phyloP scores from a whole-genome alignment of 2,888 invertebrate species.

The Iphiclides podalirius region DNA sequence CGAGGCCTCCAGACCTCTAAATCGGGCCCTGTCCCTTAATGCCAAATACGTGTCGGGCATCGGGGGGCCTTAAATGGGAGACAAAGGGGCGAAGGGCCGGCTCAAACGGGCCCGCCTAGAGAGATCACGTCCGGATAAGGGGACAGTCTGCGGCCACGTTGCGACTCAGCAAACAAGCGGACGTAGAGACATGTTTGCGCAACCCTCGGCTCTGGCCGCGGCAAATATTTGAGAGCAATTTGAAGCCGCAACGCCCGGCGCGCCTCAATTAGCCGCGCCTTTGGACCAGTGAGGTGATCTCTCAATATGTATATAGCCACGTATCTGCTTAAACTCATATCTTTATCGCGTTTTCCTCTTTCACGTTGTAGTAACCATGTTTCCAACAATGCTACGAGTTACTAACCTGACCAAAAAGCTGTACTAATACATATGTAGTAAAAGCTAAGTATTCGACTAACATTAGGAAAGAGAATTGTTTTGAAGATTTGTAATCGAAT shows the following conservation, averaged over 20 bases:
- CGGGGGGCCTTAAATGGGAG: conserved; percentile 36
- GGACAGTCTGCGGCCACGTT: conserved; percentile 54
- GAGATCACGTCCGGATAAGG: conserved; percentile 59
- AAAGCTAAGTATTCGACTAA: too few relatives aligned
- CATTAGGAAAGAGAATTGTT: too few relatives aligned
- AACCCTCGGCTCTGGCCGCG: conserved; percentile 55
- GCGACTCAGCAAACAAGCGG: conserved; percentile 60
- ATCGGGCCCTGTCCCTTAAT: too few relatives aligned
- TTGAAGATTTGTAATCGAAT: too few relatives aligned
- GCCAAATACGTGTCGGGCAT: conserved; percentile 43
- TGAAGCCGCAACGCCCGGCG: conserved; percentile 65
- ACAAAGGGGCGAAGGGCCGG: conserved; percentile 40
- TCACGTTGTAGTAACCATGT: too few relatives aligned
- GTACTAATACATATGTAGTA: too few relatives aligned
- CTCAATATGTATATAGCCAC: neutral
- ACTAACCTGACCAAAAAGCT: too few relatives aligned
- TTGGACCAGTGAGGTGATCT: conserved; percentile 4
- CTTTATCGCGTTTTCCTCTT: too few relatives aligned
- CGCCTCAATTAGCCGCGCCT: conserved; percentile 51
- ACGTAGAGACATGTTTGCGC: conserved; percentile 54
- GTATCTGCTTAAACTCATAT: too few relatives aligned
- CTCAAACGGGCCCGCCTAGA: conserved; percentile 23
- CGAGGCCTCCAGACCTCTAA: too few relatives aligned
- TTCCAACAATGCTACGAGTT: too few relatives aligned
- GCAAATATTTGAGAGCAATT: conserved; percentile 74